phyloP scores from a whole-genome alignment of 2,888 invertebrate genomes.

The Agrypnus murinus region DNA sequence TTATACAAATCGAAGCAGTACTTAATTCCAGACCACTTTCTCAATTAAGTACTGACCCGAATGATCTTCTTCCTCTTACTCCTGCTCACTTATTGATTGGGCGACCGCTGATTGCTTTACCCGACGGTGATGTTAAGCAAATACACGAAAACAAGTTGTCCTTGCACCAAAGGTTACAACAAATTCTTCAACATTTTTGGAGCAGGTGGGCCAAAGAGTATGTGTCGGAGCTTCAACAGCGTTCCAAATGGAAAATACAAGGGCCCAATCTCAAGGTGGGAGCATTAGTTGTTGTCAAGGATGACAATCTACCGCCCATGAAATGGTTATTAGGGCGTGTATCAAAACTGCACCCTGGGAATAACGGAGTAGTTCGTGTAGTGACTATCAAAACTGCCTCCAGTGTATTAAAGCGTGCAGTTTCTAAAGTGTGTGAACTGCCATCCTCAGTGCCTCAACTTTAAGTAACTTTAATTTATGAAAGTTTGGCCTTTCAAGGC shows the following conservation, averaged over 20 bases:
- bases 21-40: slow-evolving; percentile 4
- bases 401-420: background rate
- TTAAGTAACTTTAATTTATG: too few species aligned
- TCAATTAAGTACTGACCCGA: background rate
- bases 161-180: background rate
- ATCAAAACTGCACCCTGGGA: background rate
- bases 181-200: background rate
- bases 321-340: too few species aligned
- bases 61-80: background rate
- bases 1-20: background rate
- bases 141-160: background rate
- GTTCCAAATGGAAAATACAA: background rate
- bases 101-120: background rate
- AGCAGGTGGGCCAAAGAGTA: background rate
- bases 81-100: slow-evolving; percentile 14
- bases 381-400: background rate
- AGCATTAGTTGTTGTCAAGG: background rate
- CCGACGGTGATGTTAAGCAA: background rate
- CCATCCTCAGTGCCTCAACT: too few species aligned
- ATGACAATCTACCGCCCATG: slow-evolving; percentile 7
- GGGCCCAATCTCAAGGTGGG: background rate
- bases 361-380: too few species aligned
- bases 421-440: background rate
- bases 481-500: too few species aligned
- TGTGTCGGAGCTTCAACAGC: background rate